Evolutionary conservation across 2,113 vertebrate genomes (phyloP).

Genomic region (Catharus bicknelli): DNA sequence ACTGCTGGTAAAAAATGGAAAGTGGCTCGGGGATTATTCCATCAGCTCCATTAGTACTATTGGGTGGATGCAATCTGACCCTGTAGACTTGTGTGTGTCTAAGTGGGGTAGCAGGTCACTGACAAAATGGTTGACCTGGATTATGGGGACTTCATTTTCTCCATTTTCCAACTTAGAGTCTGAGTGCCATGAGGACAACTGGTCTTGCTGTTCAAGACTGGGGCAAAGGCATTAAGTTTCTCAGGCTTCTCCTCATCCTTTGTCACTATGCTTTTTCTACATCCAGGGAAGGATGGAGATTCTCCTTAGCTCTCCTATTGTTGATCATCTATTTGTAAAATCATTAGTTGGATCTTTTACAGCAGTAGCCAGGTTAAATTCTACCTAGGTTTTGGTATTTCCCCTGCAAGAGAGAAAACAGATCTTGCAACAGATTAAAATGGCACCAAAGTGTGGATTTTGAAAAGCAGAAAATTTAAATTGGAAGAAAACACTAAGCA

Average conservation of each 20-base stretch:
- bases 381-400: neutral
- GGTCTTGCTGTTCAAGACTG: neutral
- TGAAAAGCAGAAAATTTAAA: neutral
- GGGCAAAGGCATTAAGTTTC: neutral
- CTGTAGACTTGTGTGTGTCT: neutral
- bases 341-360: neutral
- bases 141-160: neutral
- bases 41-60: rapidly evolving
- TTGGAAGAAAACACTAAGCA: neutral
- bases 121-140: neutral
- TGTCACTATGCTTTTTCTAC: neutral
- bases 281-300: neutral
- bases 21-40: too few species aligned
- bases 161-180: neutral
- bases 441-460: neutral
- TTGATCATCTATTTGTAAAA: neutral
- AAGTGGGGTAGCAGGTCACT: neutral
- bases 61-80: rapidly evolving
- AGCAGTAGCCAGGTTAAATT: neutral
- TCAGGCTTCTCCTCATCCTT: neutral
- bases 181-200: too few species aligned
- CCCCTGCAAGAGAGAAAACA: neutral
- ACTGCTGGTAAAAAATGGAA: neutral
- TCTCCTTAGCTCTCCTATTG: neutral
- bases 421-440: neutral